Base-by-base conservation (phyloP, 2,797 vertebrate genomes). In the Hyperoplus immaculatus region DNA sequence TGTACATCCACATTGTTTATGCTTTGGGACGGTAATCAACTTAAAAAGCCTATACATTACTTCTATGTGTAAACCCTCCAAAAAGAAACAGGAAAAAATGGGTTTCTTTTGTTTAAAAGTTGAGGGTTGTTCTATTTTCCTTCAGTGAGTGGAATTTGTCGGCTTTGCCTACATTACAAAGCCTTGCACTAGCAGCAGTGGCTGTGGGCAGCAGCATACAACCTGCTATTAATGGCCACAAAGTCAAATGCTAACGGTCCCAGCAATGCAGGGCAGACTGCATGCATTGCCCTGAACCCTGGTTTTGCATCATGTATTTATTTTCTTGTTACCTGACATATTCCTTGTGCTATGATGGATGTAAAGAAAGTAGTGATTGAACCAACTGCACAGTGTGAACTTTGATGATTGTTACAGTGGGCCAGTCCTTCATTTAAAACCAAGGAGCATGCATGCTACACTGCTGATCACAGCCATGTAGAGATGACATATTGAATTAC, bases 1-100 rank as follows among this genome's bases (percentile, higher is more conserved):
- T 95, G 77, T 95, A 95, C 94, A 94, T 93, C 90, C 89, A 91
- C 89, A 89, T 88, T 92, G 83, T 90, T 91, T 93, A 92, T 92
- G 91, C 89, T 94, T 94, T 87, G 87, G 91, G 90, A 94, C 80
- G 80, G 84, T 82, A 91, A 93, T 89, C 78, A 92, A 94, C 86
- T 91, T 83, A 87, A 93, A 93, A 92, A 90, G 85, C 86, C 81
- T 89, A 87, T 83, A 88, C 86, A 88, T 91, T 91, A 90, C 62
- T 71, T 78, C 87, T 91, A 91, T 55, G 69, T 91, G 90, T 90
- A 89, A 92, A 89, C 82, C 79, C 76, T 72, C 69, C 65, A 85
- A 75, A 80, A 78, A 29, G 29, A 29, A 29, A 29, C 29, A 29
- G 29, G 29, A 29, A 29, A 29, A 64, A 69, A 56, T 6, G 15